Evolutionary conservation across 2,113 vertebrate genomes (phyloP).

Genomic region (Stigmatopora nigra): DNA sequence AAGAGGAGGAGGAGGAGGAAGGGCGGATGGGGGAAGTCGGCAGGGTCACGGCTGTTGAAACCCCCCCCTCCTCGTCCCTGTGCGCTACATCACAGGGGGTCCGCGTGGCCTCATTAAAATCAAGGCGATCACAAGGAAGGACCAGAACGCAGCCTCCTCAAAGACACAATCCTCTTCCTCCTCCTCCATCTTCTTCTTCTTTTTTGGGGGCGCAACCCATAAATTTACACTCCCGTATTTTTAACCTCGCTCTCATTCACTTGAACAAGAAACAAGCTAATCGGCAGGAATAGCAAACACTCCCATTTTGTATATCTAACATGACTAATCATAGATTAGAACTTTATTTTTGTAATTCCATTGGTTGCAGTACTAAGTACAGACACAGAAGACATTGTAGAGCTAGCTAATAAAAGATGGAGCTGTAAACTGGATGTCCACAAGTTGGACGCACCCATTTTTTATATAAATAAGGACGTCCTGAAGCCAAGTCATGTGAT

Average conservation of each 20-base stretch:
- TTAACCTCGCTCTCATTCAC: slow-evolving; percentile 19
- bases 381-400: too few relatives aligned
- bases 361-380: too few relatives aligned
- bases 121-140: slow-evolving; percentile 71
- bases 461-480: too few relatives aligned
- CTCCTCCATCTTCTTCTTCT: slow-evolving; percentile 18
- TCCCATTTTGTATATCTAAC: too few relatives aligned
- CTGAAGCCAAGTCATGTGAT: too few relatives aligned
- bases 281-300: neutral
- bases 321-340: too few relatives aligned
- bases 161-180: slow-evolving; percentile 21
- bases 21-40: neutral
- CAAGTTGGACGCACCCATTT: too few relatives aligned
- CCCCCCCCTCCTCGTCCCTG: slow-evolving; percentile 45
- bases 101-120: slow-evolving; percentile 73
- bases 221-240: slow-evolving; percentile 49
- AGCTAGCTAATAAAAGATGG: too few relatives aligned
- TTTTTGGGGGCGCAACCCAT: slow-evolving; percentile 53
- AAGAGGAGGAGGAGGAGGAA: slow-evolving; percentile 21
- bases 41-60: slow-evolving; percentile 53
- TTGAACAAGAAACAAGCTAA: neutral
- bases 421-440: too few relatives aligned
- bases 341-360: too few relatives aligned
- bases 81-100: slow-evolving; percentile 70
- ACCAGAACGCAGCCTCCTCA: slow-evolving; percentile 66